Evolutionary conservation across 1,140 invertebrate genomes (phyloP), one percentile per base, ranked within the genome.

Genomic region (Drosophila bifasciata): DNA sequence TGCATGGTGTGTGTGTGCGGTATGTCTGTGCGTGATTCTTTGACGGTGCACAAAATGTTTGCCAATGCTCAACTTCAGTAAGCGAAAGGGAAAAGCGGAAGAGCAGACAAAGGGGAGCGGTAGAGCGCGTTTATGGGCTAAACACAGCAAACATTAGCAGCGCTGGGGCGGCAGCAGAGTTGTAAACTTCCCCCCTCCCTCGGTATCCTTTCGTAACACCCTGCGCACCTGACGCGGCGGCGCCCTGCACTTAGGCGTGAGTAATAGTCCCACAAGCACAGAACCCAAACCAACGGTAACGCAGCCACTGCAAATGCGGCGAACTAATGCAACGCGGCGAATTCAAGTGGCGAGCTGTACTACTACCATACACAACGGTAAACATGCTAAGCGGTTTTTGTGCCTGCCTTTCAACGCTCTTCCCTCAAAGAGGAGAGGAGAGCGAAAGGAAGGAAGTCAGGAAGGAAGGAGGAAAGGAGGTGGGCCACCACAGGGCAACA

Each of bases 251-350:
- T 80, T 73, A 61, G 59, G 76, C 75, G 76, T 69, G 70, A 73
- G 66, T 78, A 78, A 79, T 71, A 60, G 60, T 36, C 32, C 49
- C 32, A 59, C 73, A 64, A 57, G 48, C 28, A 28, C 28, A 28
- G 28, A 3, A 9, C 28, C 28, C 28, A 28, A 28, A 5, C 23
- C 23, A 25, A 25, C 5, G 4, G 5, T n/a, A 21, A 21, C 19
- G 2, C 19, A 21, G 3, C 19, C 19, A 40, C 11, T 48, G 53
- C 25, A 19, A 57, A 48, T 58, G 41, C 59, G 69, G 69, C 69
- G 70, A 86, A 81, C 81, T 86, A 85, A 86, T 86, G 81, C 81
- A 86, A 86, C 73, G 85, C 78, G 83, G 81, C 81, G 83, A 86
- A 86, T 86, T 88, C 81, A 78, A 86, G 81, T 88, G 77, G 64